These are phyloP conservation scores for Lithophane leautieri DNA, from an alignment of 2,888 invertebrate species.

Conservation along the genomic window DNA sequence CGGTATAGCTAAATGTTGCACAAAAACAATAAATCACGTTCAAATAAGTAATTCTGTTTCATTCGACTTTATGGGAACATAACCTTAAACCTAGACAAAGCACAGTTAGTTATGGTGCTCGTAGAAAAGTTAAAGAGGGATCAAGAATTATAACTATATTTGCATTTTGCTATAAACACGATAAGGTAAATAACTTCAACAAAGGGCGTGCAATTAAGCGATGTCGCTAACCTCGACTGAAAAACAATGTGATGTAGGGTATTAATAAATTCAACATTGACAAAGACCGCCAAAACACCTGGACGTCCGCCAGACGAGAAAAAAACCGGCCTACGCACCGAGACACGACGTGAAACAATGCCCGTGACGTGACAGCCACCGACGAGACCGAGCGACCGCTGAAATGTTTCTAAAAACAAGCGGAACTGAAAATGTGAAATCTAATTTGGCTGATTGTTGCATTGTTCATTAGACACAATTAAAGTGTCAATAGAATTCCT, in stretches of 20 bases:
- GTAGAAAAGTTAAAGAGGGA: slow-evolving; percentile 34
- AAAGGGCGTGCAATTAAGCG: slow-evolving; percentile 59
- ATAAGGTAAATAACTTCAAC: slow-evolving; percentile 34
- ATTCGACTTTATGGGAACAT: slow-evolving; percentile 15
- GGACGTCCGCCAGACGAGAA: slow-evolving; percentile 83
- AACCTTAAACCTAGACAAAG: slow-evolving; percentile 19
- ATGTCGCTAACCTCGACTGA: slow-evolving; percentile 82
- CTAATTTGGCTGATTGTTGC: slow-evolving; percentile 8
- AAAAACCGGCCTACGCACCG: slow-evolving; percentile 81
- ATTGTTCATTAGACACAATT: slow-evolving; percentile 17
- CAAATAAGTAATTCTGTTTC: slow-evolving; percentile 16
- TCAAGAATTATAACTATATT: slow-evolving; percentile 41
- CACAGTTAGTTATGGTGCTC: not conserved
- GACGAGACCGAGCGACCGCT: slow-evolving; percentile 24
- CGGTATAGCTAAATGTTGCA: slow-evolving; percentile 12
- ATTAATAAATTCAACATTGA: slow-evolving; percentile 91
- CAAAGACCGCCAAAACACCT: slow-evolving; percentile 90
- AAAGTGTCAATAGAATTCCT: not conserved
- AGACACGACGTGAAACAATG: slow-evolving; percentile 74
- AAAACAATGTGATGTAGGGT: slow-evolving; percentile 79
- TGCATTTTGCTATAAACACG: slow-evolving; percentile 42
- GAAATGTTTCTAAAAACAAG: slow-evolving; percentile 40
- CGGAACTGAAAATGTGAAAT: slow-evolving; percentile 30
- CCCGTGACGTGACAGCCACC: slow-evolving; percentile 70
- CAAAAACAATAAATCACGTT: slow-evolving; percentile 9